Base-by-base conservation (phyloP, 1,140 invertebrate genomes). In the Alviniconcha marisindica region DNA sequence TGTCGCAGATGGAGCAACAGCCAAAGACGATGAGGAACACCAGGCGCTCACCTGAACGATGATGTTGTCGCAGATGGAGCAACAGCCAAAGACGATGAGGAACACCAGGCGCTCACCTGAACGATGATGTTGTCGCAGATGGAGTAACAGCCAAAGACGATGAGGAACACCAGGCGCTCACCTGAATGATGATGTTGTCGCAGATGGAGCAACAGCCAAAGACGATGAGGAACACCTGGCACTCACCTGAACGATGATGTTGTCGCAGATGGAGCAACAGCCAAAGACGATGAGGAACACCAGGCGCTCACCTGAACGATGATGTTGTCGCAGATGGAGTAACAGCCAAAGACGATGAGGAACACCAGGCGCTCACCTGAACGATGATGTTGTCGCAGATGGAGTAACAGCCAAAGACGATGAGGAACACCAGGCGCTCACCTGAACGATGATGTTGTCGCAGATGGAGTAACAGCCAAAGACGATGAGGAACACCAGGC, bases 121-220 rank as follows among this genome's bases (percentile, higher is more conserved):
- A 83, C 82, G 2, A 91, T 81, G 63, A 91, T 90, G 48, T 88
- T 87, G 63, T 90, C 89, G 83, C 90, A 92, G 60, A 93, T 90
- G 24, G 87, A 85, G 84, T 89, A 91, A 28, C 84, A 89, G 14
- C 87, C 88, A 86, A 93, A 93, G 38, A 91, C 80, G 21, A 91
- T 15, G 10, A 91, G 48, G 79, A 93, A 93, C 38, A 83, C 93
- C 24, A n/a, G n/a, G n/a, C 66, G 92, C 97, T 96, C 0, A 96
- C 94, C 51, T 95, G 95, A 10, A 77, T 10, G 54, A 24, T 60
- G 42, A 97, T 94, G 51, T 96, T 94, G 0, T 94, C 93, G 96
- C 97, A 96, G n/a, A 96, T 93, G 73, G 97, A 95, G 1, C 94
- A 93, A 90, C 96, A 96, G 1, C 96, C 96, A 92, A 97, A 96